Base-by-base conservation (phyloP, 2,113 vertebrate species). In the Balaeniceps rex region DNA sequence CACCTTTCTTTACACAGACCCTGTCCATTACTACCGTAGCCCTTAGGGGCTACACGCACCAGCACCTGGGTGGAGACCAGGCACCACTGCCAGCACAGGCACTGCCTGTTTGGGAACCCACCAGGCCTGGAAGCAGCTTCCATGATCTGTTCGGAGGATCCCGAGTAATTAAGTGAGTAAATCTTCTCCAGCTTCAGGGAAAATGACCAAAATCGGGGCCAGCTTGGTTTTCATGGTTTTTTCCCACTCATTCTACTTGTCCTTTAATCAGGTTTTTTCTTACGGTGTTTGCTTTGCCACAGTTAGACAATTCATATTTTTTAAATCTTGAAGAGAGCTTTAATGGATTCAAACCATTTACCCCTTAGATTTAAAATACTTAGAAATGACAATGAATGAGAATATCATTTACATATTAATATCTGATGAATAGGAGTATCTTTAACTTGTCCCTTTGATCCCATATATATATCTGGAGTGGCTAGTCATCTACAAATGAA, bases 381-480 rank as follows among this genome's bases (percentile, higher is more conserved):
- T 49, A 17, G 25, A 79, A 80, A 65, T 28, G 12, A 75, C 76
- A 84, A 58, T 24, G 6, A 84, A 55, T 26, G 25, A 76, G n/a
- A 44, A 44, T 34, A 8, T 42, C 5, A 75, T 64, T 65, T 47
- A 63, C 0, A 0, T 18, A 33, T 78, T 46, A 58, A 49, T 65
- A 40, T 44, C 46, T 74, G 28, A 84, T 52, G 8, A 84, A 74
- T 2, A 64, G 29, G 21, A 91, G 31, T 70, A 65, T 19, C 64
- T 78, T 64, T 54, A 61, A 54, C 46, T 71, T 42, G 8, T 17
- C 71, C 36, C 52, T 90, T 58, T 78, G 38, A 79, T 85, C 61
- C 76, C 38, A 47, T 9, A 26, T 7, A 33, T 24, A 38, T 23
- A n/a, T 16, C n/a, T 61, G 0, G 1, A 58, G 23, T 9, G 4